These are phyloP conservation scores for Tetranychus truncatus DNA, from an alignment of 2,888 invertebrate genomes.

Conservation along the genomic window DNA sequence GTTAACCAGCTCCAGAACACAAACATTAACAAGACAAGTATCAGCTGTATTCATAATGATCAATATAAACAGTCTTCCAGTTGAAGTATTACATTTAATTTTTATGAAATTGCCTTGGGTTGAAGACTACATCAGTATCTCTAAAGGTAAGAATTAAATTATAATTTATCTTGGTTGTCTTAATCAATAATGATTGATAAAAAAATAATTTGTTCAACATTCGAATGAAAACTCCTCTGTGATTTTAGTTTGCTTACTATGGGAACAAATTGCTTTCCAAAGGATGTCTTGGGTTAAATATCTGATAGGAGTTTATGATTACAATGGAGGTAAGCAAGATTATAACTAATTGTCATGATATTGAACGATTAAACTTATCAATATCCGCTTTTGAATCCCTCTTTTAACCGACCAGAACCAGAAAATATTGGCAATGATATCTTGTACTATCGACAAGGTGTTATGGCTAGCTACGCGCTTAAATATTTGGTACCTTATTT, in stretches of 20 bases:
- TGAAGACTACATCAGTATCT: slow-evolving; percentile 5
- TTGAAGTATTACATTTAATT: background rate
- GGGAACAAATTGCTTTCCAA: background rate
- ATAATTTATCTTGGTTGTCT: background rate
- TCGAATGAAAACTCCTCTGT: background rate
- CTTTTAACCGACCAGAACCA: background rate
- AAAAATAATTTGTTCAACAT: background rate
- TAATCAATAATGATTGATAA: background rate
- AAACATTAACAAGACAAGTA: background rate
- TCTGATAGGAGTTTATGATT: slow-evolving; percentile 6
- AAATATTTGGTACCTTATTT: slow-evolving; percentile 1
- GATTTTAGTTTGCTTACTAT: background rate
- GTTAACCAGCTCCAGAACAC: no score
- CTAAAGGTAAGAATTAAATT: background rate
- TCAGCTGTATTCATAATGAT: background rate
- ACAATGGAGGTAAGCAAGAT: slow-evolving; percentile 5
- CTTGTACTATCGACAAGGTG: background rate
- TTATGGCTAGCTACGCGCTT: background rate
- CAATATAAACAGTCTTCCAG: background rate
- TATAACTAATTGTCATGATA: background rate
- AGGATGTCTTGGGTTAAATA: background rate
- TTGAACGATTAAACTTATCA: background rate
- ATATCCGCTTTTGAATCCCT: background rate
- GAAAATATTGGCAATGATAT: background rate
- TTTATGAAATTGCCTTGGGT: background rate